Percentiles rank a stretch among this genome's conserved stretches.
Conservation (phyloP, 2,113 vertebrate genomes). For the Acanthisitta chloris region DNA sequence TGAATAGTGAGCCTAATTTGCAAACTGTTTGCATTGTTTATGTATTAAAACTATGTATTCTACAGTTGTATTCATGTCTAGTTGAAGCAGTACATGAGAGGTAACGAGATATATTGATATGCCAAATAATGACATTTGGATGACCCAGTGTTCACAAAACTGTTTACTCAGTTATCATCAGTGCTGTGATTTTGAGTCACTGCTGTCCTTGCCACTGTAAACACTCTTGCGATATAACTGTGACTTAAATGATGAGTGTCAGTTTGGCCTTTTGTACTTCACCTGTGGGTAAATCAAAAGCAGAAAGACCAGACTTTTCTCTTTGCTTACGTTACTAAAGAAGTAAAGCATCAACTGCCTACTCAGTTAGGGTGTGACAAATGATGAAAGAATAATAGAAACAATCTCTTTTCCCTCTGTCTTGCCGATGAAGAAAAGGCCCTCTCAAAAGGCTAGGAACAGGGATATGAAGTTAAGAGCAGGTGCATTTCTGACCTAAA, state of each 20-base stretch:
- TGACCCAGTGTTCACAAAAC: constrained; percentile 18
- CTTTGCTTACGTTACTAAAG: background rate
- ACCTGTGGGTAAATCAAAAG: constrained; percentile 34
- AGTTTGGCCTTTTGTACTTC: background rate
- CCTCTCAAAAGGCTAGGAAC: background rate
- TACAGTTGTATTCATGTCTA: background rate
- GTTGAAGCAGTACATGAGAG: background rate
- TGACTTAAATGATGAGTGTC: constrained; percentile 44
- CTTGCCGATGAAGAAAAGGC: background rate
- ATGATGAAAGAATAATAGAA: background rate
- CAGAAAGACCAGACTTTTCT: background rate
- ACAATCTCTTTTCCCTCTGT: background rate
- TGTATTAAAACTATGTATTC: background rate
- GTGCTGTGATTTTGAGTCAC: constrained; percentile 1
- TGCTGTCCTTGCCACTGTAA: background rate
- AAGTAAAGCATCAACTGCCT: background rate
- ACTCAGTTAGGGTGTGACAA: background rate
- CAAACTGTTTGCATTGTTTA: background rate
- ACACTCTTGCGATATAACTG: background rate
- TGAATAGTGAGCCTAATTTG: background rate
- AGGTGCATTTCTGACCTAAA: background rate
- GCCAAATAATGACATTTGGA: constrained; percentile 26
- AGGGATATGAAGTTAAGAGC: background rate
- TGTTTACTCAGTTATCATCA: constrained; percentile 12
- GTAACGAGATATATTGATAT: constrained; percentile 7